Percentiles rank a stretch among this genome's conserved stretches.
phyloP scores from a whole-genome alignment of 2,113 vertebrate genomes.

The Ovis canadensis region DNA sequence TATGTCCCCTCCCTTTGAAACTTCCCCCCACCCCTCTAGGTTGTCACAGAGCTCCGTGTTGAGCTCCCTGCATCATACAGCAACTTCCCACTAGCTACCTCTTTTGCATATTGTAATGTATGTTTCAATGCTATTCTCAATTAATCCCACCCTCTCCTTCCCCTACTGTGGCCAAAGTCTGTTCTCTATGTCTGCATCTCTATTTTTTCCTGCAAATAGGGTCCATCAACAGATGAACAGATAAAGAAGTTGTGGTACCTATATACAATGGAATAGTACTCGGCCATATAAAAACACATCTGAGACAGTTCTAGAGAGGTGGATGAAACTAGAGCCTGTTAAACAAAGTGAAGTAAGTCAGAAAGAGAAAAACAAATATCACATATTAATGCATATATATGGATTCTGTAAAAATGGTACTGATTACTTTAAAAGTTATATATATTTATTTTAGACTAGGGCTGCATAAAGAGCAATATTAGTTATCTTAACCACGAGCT shows the following conservation, averaged over 20 bases:
- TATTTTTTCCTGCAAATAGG: background rate
- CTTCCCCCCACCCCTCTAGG: accelerated
- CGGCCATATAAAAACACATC: background rate
- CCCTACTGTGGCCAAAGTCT: no score
- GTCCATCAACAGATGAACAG: background rate
- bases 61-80: background rate
- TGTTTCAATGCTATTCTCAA: no score
- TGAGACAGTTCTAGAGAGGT: background rate
- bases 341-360: background rate
- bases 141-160: no score
- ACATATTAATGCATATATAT: background rate
- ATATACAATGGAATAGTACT: background rate
- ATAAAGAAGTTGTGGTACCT: background rate
- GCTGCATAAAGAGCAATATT: background rate
- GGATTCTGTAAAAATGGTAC: background rate
- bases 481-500: background rate
- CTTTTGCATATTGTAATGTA: no score
- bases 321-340: background rate
- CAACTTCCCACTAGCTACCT: no score
- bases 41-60: background rate
- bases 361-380: background rate
- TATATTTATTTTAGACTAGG: background rate
- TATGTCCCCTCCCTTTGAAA: background rate
- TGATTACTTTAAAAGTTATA: background rate
- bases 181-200: background rate